A percentile compares a stretch with the other conserved stretches of the same genome.
These are phyloP conservation scores for Parauchenoglanis punctatus DNA, from an alignment of 2,797 vertebrate genomes.

Conservation along the genomic window DNA sequence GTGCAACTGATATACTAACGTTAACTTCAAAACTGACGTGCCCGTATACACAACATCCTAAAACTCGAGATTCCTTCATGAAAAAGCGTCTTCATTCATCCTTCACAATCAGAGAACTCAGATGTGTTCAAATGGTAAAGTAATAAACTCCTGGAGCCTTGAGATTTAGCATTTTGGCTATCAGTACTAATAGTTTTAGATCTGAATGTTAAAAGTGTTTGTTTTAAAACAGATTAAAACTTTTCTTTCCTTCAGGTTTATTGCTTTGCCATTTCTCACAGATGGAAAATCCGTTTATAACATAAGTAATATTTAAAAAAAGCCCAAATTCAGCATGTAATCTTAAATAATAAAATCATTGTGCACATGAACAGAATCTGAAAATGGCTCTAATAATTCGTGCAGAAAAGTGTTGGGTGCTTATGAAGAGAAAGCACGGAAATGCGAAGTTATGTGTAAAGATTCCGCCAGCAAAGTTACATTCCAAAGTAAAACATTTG, in stretches of 20 bases:
- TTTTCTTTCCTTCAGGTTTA: background rate
- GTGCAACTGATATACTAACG: background rate
- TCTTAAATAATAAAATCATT: background rate
- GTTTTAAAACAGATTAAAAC: no score
- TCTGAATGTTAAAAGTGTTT: background rate
- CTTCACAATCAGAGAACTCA: background rate
- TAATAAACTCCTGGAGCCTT: no score
- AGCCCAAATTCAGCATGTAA: background rate
- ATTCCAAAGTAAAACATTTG: background rate
- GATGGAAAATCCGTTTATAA: background rate
- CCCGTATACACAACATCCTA: background rate
- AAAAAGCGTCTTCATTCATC: background rate
- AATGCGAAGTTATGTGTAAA: background rate
- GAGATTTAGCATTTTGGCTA: background rate
- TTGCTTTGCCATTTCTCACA: background rate
- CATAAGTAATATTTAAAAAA: background rate
- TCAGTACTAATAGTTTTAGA: background rate
- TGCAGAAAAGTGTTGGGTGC: no score
- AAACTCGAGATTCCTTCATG: background rate
- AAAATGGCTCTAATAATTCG: no score
- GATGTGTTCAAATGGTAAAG: background rate
- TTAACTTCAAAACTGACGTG: background rate
- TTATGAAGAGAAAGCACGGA: background rate
- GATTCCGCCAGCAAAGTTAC: background rate
- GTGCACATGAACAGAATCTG: background rate